phyloP scores from a whole-genome alignment of 2,888 invertebrate species.

The Metalampra italica region DNA sequence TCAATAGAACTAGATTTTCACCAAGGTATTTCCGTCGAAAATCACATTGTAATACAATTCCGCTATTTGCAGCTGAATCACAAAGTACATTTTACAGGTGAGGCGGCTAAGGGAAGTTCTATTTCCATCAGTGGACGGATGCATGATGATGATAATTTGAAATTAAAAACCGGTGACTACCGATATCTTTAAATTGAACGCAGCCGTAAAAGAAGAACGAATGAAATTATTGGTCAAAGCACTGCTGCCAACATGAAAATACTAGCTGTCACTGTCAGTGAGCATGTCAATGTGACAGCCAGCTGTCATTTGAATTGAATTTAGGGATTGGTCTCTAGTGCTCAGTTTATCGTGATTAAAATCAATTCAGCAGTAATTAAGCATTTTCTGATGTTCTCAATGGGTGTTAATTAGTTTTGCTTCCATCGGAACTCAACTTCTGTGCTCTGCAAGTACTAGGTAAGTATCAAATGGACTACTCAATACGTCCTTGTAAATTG shows the following conservation, averaged over 20 bases:
- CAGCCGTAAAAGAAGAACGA: neutral
- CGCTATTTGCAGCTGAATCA: too few species aligned
- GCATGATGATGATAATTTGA: neutral
- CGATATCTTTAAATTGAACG: neutral
- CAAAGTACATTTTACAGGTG: too few species aligned
- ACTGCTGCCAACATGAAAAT: constrained; percentile 9
- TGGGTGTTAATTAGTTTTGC: constrained; percentile 20
- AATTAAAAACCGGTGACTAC: neutral
- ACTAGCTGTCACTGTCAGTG: constrained; percentile 2
- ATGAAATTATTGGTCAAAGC: neutral
- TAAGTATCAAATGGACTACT: constrained; percentile 31
- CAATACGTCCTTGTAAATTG: constrained; percentile 36
- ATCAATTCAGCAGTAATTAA: neutral
- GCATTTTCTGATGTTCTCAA: constrained; percentile 16
- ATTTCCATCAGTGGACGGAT: too few species aligned
- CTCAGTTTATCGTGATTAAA: neutral
- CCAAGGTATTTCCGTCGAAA: too few species aligned
- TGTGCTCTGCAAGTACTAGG: constrained; percentile 19
- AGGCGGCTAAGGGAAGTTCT: too few species aligned
- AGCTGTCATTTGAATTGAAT: constrained; percentile 8
- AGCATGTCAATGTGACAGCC: constrained; percentile 11
- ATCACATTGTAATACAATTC: too few species aligned
- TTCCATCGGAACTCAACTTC: constrained; percentile 13
- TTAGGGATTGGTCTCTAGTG: constrained; percentile 1
- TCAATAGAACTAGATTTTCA: too few species aligned